phyloP scores from a whole-genome alignment of 1,140 invertebrate species.

The Lamellibrachia luymesi region DNA sequence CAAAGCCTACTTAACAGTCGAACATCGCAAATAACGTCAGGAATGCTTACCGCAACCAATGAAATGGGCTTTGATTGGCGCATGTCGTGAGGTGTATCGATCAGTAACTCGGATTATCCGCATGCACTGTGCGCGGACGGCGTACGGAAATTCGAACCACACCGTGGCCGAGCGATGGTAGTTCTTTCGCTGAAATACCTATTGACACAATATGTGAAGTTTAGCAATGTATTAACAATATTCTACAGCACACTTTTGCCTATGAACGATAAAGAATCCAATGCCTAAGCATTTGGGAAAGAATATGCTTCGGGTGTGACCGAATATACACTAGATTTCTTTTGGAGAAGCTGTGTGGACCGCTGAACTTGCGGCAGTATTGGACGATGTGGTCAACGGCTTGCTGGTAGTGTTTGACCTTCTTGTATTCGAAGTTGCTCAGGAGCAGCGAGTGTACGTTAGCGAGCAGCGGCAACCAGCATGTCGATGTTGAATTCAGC shows the following conservation, averaged over 20 bases:
- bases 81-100: background rate
- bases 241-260: too few species aligned
- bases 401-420: too few species aligned
- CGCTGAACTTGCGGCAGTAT: background rate
- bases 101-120: background rate
- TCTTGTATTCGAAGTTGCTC: too few species aligned
- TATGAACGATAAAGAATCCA: too few species aligned
- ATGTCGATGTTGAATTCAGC: too few species aligned
- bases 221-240: background rate
- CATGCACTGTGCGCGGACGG: slow-evolving; percentile 7
- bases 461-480: too few species aligned
- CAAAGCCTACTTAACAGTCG: background rate
- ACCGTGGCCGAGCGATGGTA: background rate
- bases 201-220: background rate
- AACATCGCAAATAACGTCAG: background rate
- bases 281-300: too few species aligned
- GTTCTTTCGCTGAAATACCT: slow-evolving; percentile 11
- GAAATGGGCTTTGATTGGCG: slow-evolving; percentile 11
- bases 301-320: background rate
- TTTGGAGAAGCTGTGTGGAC: background rate
- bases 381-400: too few species aligned
- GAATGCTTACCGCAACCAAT: slow-evolving; percentile 9
- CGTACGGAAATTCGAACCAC: slow-evolving; percentile 6
- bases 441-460: too few species aligned
- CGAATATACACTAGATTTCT: background rate